Base-by-base conservation (phyloP, 2,888 invertebrate species). In the Gymnosoma rotundatum region DNA sequence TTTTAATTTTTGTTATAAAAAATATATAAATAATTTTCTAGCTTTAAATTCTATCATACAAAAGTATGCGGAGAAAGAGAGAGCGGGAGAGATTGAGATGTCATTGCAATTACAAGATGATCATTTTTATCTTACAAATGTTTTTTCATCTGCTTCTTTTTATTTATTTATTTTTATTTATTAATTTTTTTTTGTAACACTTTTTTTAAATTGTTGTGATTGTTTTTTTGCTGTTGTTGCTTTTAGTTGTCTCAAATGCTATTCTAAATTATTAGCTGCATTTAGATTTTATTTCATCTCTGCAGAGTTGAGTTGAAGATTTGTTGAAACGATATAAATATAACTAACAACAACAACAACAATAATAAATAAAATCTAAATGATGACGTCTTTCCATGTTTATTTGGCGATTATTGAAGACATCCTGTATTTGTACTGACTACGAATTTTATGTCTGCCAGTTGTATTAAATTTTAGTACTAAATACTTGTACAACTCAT, bases 331-430 rank as follows among this genome's bases (percentile, higher is more conserved):
- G 21, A 60, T 50, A 76, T 25, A 7, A 54, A 56, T 52, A 20
- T 10, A 56, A 25, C 25, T n/a, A 25, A 25, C 25, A 56, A 52
- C 36, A 63, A 79, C 61, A 72, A n/a, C n/a, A n/a, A n/a, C n/a
- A n/a, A n/a, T n/a, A n/a, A n/a, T n/a, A n/a, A n/a, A 72, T 61
- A 61, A 67, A 45, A 60, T 61, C 54, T 42, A 50, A 69, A 67
- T 45, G 85, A 84, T 83, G 83, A 80, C 85, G 83, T 83, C 81
- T 86, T 78, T 78, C 32, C 73, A 63, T 81, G 78, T 84, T 76
- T 81, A 84, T 84, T 84, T 84, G 84, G 81, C 84, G 87, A 86
- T 86, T 87, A 87, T 87, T 87, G 85, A 86, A 87, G 86, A 86
- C 87, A 87, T 87, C 87, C 87, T 87, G 87, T 87, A 78, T 32